Percentiles rank a stretch among this genome's conserved stretches.
phyloP scores from a whole-genome alignment of 2,113 vertebrate genomes.

The Felis chaus region DNA sequence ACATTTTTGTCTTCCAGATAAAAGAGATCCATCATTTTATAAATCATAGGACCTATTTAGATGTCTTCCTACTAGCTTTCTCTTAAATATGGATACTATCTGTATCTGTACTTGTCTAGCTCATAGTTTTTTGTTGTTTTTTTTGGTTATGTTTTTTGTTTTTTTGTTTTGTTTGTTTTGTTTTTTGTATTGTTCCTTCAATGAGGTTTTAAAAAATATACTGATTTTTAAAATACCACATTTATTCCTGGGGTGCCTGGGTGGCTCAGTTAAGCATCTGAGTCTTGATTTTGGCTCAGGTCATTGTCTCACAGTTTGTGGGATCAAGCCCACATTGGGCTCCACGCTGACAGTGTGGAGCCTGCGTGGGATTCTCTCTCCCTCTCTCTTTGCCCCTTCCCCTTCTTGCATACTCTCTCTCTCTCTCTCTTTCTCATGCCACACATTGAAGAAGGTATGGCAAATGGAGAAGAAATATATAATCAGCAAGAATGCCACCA shows the following conservation, averaged over 20 bases:
- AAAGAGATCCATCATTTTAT: neutral
- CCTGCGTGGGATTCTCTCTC: too few relatives aligned
- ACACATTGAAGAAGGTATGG: neutral
- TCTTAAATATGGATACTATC: neutral
- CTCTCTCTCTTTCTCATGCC: too few relatives aligned
- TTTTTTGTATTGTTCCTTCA: neutral
- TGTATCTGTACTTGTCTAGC: neutral
- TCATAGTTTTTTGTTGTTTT: neutral
- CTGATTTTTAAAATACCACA: neutral
- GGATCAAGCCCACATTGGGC: too few relatives aligned
- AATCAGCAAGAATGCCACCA: too few relatives aligned
- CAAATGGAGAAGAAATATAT: neutral
- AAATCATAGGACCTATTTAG: neutral
- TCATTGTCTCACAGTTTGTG: too few relatives aligned
- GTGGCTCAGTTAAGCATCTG: too few relatives aligned
- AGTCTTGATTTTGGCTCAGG: too few relatives aligned
- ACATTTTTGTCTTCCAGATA: neutral
- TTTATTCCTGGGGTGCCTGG: neutral
- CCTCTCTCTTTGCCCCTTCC: too few relatives aligned
- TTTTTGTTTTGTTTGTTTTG: neutral
- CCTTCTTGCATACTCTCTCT: too few relatives aligned
- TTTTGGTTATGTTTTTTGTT: too few relatives aligned
- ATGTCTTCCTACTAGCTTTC: neutral
- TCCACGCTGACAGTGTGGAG: too few relatives aligned
- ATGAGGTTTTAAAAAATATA: neutral